Percentiles rank a stretch among this genome's conserved stretches.
These are phyloP conservation scores for Leptarthrus brevirostris DNA, from an alignment of 2,888 invertebrate species.

Conservation along the genomic window DNA sequence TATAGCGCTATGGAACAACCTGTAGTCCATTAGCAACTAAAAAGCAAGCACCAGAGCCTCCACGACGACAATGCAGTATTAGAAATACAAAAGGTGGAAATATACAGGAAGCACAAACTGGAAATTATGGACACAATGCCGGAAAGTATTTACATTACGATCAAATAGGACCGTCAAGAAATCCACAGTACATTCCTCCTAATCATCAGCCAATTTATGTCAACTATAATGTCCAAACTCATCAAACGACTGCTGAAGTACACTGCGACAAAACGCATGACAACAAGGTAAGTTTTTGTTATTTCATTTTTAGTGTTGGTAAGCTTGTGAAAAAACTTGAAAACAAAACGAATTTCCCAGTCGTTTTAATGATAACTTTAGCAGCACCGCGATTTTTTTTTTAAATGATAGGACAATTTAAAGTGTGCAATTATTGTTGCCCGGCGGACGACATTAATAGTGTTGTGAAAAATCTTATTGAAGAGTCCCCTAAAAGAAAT, in stretches of 20 bases:
- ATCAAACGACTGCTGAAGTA: constrained; percentile 74
- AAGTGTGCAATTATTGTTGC: too few species aligned
- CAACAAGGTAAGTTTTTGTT: constrained; percentile 60
- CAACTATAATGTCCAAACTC: constrained; percentile 66
- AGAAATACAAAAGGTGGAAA: constrained; percentile 61
- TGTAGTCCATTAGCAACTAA: constrained; percentile 81
- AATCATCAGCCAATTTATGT: constrained; percentile 66
- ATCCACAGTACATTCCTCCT: constrained; percentile 59
- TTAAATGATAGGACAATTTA: too few species aligned
- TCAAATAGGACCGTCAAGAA: constrained; percentile 45
- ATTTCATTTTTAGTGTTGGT: too few species aligned
- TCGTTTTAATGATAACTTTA: too few species aligned
- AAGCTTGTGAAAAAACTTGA: too few species aligned
- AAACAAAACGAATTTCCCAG: too few species aligned
- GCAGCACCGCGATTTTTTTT: too few species aligned
- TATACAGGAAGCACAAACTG: background rate
- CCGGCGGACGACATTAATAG: too few species aligned
- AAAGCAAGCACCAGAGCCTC: constrained; percentile 84
- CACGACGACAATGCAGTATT: constrained; percentile 76
- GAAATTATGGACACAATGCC: constrained; percentile 11
- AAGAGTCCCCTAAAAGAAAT: too few species aligned
- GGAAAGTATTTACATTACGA: constrained; percentile 53
- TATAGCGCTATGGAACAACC: constrained; percentile 70
- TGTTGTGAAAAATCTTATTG: too few species aligned
- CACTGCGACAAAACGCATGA: constrained; percentile 68